Base-by-base conservation (phyloP, 2,797 vertebrate genomes). In the Monodelphis domestica region DNA sequence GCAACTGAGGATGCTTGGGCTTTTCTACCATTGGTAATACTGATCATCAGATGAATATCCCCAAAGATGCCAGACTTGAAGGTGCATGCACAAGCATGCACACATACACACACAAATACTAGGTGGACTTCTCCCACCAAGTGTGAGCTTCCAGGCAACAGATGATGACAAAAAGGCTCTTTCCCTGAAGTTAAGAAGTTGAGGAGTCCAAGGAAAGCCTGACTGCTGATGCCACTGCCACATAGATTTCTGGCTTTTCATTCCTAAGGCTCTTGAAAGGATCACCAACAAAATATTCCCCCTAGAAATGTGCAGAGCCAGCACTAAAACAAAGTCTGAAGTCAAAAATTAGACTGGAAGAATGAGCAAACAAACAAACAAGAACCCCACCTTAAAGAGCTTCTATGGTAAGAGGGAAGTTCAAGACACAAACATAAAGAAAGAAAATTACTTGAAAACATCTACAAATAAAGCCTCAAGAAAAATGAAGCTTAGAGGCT, bases 11-110 rank as follows among this genome's bases (percentile, higher is more conserved):
- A 97, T 99, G 99, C 98, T 99, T 98, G 98, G 99, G 99, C 99
- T 99, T 99, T 98, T 99, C 98, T 99, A 99, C 99, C 99, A 96
- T 99, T 99, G 98, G 99, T 99, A 98, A 99, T 99, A 99, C 99
- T 99, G 98, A 99, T 99, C 38, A 99, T 99, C 99, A 99, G 95
- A 92, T 99, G 99, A 94, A 99, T 99, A 98, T 99, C 99, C 92
- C 99, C 99, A 96, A 99, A 99, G 91, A 99, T 99, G 97, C 99
- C 99, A 12, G 99, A 99, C 92, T 99, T 99, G 97, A n/a, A n/a
- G n/a, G n/a, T n/a, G n/a, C n/a, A n/a, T n/a, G n/a, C n/a, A n/a
- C n/a, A n/a, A n/a, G n/a, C n/a, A n/a, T n/a, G n/a, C n/a, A n/a
- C n/a, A n/a, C n/a, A n/a, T n/a, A n/a, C n/a, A n/a, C n/a, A n/a